A percentile compares a stretch with the other conserved stretches of the same genome.
Conservation (phyloP, 2,113 vertebrate species). For the Forbesichthys agassizii region DNA sequence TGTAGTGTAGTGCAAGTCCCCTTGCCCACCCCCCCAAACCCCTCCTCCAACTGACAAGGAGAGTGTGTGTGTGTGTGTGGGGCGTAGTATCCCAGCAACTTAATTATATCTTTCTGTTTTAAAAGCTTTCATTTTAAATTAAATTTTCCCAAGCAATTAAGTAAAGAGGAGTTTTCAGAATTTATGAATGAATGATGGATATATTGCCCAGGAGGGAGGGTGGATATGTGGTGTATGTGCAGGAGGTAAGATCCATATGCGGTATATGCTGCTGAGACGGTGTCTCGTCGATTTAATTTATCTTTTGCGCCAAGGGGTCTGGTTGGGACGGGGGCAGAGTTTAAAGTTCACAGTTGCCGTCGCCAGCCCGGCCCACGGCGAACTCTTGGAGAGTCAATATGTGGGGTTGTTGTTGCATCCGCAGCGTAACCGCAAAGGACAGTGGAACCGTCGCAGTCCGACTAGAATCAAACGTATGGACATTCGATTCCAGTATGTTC, state of each 20-base stretch:
- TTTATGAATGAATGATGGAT: slow-evolving; percentile 78
- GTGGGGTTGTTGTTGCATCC: slow-evolving; percentile 14
- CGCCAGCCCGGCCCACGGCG: slow-evolving; percentile 3
- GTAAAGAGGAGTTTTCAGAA: slow-evolving; percentile 74
- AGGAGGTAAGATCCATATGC: slow-evolving; percentile 29
- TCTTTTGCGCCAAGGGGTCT: slow-evolving; percentile 21
- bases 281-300: slow-evolving; percentile 30
- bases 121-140: slow-evolving; percentile 77
- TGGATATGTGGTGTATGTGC: background rate
- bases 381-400: slow-evolving; percentile 19
- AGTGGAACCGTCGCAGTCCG: slow-evolving; percentile 3
- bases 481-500: background rate
- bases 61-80: background rate
- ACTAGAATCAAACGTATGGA: background rate
- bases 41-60: background rate
- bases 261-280: slow-evolving; percentile 23
- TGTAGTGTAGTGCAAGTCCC: slow-evolving; percentile 5
- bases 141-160: slow-evolving; percentile 73
- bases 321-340: slow-evolving; percentile 22
- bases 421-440: background rate
- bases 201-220: slow-evolving; percentile 52
- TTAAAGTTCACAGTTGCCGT: slow-evolving; percentile 26
- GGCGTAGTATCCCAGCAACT: slow-evolving; percentile 65
- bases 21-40: background rate
- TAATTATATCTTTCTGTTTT: slow-evolving; percentile 76